Evolutionary conservation across 2,113 vertebrate species (phyloP).

Genomic region (mouse (Mus musculus)): GRCm39 chrX:17521001-17521500

Average conservation of each 20-base stretch:
- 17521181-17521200: neutral
- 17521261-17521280: neutral
- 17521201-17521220: neutral
- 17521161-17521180: neutral
- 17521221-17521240: neutral
- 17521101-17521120: neutral
- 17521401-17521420: too few species aligned
- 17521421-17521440: too few species aligned
- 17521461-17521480: too few species aligned
- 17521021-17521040: neutral
- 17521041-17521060: neutral
- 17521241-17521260: neutral
- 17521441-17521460: too few species aligned
- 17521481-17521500: too few species aligned
- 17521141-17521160: neutral
- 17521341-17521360: neutral
- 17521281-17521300: neutral
- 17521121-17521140: neutral
- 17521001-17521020: conserved; percentile 12
- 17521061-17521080: neutral
- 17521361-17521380: neutral
- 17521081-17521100: neutral
- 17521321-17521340: neutral
- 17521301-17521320: neutral
- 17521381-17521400: neutral